Evolutionary conservation across 1,140 invertebrate genomes (phyloP).

Genomic region (Chlorops oryzae): DNA sequence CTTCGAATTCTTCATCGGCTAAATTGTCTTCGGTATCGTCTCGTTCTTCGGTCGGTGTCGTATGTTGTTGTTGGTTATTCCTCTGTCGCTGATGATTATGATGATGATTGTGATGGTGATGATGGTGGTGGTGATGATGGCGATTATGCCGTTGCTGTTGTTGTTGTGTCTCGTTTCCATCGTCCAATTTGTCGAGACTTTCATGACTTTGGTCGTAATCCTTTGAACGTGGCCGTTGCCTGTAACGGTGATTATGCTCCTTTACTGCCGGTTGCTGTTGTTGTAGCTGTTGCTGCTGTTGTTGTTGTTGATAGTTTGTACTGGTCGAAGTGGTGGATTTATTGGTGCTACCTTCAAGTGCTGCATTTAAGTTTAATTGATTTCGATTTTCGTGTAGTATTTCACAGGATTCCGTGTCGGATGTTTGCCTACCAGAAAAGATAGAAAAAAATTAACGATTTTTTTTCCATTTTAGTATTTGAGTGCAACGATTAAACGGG

Average conservation of each 20-base stretch:
- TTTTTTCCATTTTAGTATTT: background rate
- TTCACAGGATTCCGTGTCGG: constrained; percentile 46
- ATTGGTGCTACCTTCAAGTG: constrained; percentile 17
- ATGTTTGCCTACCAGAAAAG: constrained; percentile 36
- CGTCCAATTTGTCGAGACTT: constrained; percentile 32
- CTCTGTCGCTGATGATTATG: constrained; percentile 9
- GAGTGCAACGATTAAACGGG: background rate
- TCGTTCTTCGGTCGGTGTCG: constrained; percentile 37
- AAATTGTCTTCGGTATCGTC: constrained; percentile 45
- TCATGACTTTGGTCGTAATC: constrained; percentile 41
- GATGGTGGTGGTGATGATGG: constrained; percentile 36
- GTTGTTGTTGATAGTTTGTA: constrained; percentile 12
- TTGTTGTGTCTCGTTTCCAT: constrained; percentile 13
- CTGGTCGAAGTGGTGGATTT: constrained; percentile 14
- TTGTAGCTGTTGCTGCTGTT: constrained; percentile 2
- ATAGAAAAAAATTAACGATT: constrained; percentile 6
- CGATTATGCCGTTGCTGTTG: constrained; percentile 22
- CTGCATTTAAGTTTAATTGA: constrained; percentile 34
- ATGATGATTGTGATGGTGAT: constrained; percentile 29
- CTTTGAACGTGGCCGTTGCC: constrained; percentile 39
- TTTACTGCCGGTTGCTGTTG: constrained; percentile 12
- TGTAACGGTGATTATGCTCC: constrained; percentile 29
- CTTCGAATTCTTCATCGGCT: constrained; percentile 45
- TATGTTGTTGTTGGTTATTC: too few relatives aligned
- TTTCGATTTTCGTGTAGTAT: constrained; percentile 43